Base-by-base conservation (phyloP, 1,140 invertebrate species). In the Formica exsecta region DNA sequence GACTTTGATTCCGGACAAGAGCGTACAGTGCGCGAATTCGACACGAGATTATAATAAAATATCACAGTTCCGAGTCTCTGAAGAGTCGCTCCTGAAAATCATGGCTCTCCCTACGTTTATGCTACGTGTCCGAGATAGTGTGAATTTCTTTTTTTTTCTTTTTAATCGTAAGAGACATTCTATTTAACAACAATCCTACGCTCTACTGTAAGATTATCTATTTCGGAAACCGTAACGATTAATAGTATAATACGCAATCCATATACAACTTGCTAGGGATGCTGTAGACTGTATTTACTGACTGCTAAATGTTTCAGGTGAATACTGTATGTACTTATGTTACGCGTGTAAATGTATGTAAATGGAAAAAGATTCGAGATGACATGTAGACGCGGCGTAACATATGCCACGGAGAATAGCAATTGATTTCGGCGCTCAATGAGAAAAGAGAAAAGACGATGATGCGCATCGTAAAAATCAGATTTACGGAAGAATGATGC, bases 131-230 rank as follows among this genome's bases (percentile, higher is more conserved):
- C 87, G 73, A 89, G 85, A 89, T 77, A 89, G 77, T 77, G 51
- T 54, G 68, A 59, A 77, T 59, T 71, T 29, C 61, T 62, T 83
- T 57, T 51, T 36, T 81, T 44, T 44, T 65, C 75, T 75, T 80
- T 76, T 71, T 89, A 91, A 90, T 91, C 89, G 68, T 86, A 89
- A 90, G 92, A 93, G 85, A 92, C 86, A 92, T 85, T 68, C 94
- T 95, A 94, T 89, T 93, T 93, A 94, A 94, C 93, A 94, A 94
- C 94, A 89, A 94, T 90, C 86, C 94, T 94, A 95, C 88, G 73
- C 81, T 54, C 93, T 93, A 93, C 90, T 88, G 85, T 91, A 93
- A 93, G 92, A 92, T 92, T 93, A 94, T 87, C 92, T 93, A 93
- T 86, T 92, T 92, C 86, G 89, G 87, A 93, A 92, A 93, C 89